Percentiles rank a stretch among this genome's conserved stretches.
phyloP scores from a whole-genome alignment of 2,113 vertebrate genomes.

The Istiophorus platypterus region DNA sequence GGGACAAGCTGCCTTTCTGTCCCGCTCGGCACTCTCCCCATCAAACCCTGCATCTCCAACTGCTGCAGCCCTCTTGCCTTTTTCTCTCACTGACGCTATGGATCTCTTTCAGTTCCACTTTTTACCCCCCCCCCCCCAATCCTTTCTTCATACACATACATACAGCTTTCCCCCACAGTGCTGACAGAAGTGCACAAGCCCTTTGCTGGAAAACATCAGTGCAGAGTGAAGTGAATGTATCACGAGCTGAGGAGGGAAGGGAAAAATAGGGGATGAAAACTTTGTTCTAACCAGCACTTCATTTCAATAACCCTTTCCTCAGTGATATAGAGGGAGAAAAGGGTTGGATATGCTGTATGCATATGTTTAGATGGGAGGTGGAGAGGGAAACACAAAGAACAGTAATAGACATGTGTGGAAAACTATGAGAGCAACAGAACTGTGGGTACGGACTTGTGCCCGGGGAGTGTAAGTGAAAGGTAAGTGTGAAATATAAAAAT shows the following conservation, averaged over 20 bases:
- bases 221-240: slow-evolving; percentile 45
- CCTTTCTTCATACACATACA: slow-evolving; percentile 4
- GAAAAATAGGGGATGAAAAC: slow-evolving; percentile 43
- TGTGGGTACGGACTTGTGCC: slow-evolving; percentile 19
- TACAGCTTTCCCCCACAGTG: slow-evolving; percentile 37
- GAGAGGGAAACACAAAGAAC: slow-evolving; percentile 39
- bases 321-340: slow-evolving; percentile 43
- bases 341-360: slow-evolving; percentile 15
- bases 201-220: slow-evolving; percentile 66
- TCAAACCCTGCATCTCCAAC: slow-evolving; percentile 20
- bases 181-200: slow-evolving; percentile 55
- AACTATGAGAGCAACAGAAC: slow-evolving; percentile 37
- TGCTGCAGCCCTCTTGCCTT: not conserved
- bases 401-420: slow-evolving; percentile 40
- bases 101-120: slow-evolving; percentile 35
- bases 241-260: slow-evolving; percentile 36
- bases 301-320: slow-evolving; percentile 65
- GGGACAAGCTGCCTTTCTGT: slow-evolving; percentile 49
- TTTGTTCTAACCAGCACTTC: slow-evolving; percentile 57
- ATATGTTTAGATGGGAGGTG: not conserved
- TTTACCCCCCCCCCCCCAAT: not conserved
- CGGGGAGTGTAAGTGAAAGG: slow-evolving; percentile 44
- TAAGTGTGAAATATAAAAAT: slow-evolving; percentile 38
- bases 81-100: not conserved
- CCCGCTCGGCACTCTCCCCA: slow-evolving; percentile 27